Percentiles rank a stretch among this genome's conserved stretches.
Evolutionary conservation across 2,797 vertebrate genomes (phyloP).

Genomic region (Enteromius mattozi): DNA sequence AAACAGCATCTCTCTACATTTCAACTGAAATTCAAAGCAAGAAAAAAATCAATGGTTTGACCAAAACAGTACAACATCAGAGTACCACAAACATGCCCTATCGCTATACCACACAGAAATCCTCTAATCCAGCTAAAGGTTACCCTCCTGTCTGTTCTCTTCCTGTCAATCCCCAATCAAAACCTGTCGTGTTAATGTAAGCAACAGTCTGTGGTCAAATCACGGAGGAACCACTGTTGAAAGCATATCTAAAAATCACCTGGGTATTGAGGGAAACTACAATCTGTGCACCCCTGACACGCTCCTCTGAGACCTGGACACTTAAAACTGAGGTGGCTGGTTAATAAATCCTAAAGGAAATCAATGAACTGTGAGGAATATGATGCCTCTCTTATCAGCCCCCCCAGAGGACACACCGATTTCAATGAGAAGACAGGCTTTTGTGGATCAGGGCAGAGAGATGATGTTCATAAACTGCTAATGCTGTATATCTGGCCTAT

Average conservation of each 20-base stretch:
- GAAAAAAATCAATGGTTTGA: constrained; percentile 48
- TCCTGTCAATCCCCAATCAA: constrained; percentile 39
- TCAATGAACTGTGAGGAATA: constrained; percentile 34
- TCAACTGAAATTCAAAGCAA: constrained; percentile 42
- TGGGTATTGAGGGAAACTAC: constrained; percentile 7
- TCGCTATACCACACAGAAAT: constrained; percentile 26
- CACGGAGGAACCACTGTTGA: neutral
- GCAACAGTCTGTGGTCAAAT: neutral
- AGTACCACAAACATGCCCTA: constrained; percentile 14
- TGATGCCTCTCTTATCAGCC: constrained; percentile 53
- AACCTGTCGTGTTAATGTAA: constrained; percentile 22
- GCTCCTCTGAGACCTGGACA: constrained; percentile 15
- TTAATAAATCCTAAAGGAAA: constrained; percentile 47
- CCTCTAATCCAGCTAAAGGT: constrained; percentile 51
- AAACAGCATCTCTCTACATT: constrained; percentile 32
- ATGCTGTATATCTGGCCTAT: constrained; percentile 36
- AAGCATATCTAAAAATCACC: constrained; percentile 36
- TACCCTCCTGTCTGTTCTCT: neutral
- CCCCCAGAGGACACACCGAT: constrained; percentile 37
- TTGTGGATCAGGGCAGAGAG: constrained; percentile 37
- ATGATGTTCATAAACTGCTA: constrained; percentile 42
- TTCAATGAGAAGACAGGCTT: constrained; percentile 1
- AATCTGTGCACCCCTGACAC: constrained; percentile 18
- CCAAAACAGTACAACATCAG: constrained; percentile 28
- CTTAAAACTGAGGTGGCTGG: constrained; percentile 18